phyloP scores from a whole-genome alignment of 2,113 vertebrate species.

The Saimiri boliviensis region DNA sequence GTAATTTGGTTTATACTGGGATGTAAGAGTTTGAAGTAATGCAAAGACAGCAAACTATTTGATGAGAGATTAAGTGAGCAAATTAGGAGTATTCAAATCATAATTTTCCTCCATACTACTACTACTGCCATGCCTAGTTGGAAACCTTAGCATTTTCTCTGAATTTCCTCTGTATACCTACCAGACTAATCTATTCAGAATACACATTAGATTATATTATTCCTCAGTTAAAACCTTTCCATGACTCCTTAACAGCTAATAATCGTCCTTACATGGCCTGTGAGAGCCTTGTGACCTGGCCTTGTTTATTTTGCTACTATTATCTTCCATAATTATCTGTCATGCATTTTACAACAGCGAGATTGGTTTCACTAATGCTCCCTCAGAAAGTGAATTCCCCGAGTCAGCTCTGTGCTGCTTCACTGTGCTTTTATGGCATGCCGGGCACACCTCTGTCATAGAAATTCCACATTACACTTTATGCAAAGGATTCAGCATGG shows the following conservation, averaged over 20 bases:
- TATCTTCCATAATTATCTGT: background rate
- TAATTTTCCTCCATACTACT: background rate
- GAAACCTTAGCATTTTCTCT: background rate
- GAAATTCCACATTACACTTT: background rate
- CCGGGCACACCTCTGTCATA: background rate
- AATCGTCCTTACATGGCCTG: fast-evolving
- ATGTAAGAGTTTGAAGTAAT: background rate
- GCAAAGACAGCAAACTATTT: background rate
- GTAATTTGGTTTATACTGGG: background rate
- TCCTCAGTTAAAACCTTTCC: background rate
- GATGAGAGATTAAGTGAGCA: background rate
- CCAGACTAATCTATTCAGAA: background rate
- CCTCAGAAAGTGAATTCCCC: background rate
- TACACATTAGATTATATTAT: background rate
- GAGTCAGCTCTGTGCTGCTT: background rate
- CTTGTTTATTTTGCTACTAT: background rate
- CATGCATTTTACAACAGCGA: background rate
- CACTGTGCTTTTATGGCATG: too few species aligned
- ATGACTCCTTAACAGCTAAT: background rate
- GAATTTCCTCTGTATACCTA: background rate
- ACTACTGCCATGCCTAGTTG: background rate
- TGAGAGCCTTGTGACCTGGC: background rate
- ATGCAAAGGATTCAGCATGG: background rate
- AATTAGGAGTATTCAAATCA: background rate
- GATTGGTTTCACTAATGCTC: background rate